Evolutionary conservation across 1,140 invertebrate species (phyloP).

Genomic region (Lucilia cuprina): DNA sequence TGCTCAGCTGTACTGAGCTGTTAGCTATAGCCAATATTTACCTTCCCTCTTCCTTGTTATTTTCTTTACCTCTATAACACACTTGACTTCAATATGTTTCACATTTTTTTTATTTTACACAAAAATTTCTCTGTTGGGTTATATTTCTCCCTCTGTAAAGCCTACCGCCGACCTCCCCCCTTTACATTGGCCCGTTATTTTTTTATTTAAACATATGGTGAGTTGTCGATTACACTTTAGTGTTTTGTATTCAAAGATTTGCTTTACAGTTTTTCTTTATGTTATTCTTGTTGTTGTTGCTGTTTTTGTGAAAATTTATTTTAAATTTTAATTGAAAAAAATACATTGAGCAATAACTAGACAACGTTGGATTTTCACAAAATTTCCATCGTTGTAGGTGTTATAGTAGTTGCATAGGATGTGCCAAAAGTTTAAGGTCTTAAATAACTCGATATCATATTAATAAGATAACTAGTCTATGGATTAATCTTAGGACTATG

Average conservation of each 20-base stretch:
- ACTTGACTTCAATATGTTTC: too few species aligned
- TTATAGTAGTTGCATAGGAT: too few species aligned
- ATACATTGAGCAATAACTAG: neutral
- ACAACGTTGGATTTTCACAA: neutral
- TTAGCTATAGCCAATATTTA: too few species aligned
- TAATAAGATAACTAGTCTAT: too few species aligned
- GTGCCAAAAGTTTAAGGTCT: too few species aligned
- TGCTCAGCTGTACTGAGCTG: neutral
- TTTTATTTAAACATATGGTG: constrained; percentile 14
- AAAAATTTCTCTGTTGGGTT: too few species aligned
- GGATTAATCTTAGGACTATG: too few species aligned
- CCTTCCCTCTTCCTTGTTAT: too few species aligned
- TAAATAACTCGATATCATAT: too few species aligned
- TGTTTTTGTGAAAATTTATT: neutral
- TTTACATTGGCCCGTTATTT: neutral
- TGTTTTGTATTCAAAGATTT: neutral
- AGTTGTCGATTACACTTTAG: constrained; percentile 1
- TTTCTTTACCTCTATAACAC: too few species aligned
- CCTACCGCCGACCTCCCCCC: neutral
- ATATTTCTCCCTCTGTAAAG: neutral
- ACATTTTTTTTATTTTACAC: neutral
- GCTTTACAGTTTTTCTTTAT: neutral
- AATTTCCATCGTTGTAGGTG: neutral
- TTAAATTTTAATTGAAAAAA: neutral
- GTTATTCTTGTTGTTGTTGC: neutral